These are phyloP conservation scores for Macrotus californicus DNA, from an alignment of 2,113 vertebrate species.

Conservation along the genomic window DNA sequence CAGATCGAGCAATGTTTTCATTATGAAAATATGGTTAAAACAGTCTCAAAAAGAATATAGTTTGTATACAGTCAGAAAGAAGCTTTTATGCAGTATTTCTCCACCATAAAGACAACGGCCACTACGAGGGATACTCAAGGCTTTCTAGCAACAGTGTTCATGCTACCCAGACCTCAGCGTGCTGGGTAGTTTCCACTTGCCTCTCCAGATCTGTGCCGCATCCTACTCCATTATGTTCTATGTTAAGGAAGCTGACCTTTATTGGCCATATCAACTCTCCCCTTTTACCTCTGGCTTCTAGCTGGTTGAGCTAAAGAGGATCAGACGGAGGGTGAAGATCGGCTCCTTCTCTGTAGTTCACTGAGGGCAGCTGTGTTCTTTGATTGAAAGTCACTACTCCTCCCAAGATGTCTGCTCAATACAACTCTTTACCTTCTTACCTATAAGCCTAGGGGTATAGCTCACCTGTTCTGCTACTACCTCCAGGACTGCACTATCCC, in stretches of 20 bases:
- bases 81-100: background rate
- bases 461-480: background rate
- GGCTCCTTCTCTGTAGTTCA: background rate
- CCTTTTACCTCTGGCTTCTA: background rate
- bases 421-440: background rate
- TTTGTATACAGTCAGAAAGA: background rate
- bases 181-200: background rate
- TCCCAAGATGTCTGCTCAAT: background rate
- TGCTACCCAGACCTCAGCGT: background rate
- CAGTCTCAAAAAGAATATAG: background rate
- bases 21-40: background rate
- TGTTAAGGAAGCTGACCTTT: background rate
- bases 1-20: background rate
- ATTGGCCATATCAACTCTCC: background rate
- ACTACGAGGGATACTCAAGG: background rate
- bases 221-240: background rate
- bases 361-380: background rate
- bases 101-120: background rate
- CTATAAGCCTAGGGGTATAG: background rate
- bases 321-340: background rate
- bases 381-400: background rate
- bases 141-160: background rate
- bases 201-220: background rate
- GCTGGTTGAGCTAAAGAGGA: background rate
- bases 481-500: background rate